Evolutionary conservation across 2,797 vertebrate genomes (phyloP).

Genomic region (Amblyopsis hoosieri): DNA sequence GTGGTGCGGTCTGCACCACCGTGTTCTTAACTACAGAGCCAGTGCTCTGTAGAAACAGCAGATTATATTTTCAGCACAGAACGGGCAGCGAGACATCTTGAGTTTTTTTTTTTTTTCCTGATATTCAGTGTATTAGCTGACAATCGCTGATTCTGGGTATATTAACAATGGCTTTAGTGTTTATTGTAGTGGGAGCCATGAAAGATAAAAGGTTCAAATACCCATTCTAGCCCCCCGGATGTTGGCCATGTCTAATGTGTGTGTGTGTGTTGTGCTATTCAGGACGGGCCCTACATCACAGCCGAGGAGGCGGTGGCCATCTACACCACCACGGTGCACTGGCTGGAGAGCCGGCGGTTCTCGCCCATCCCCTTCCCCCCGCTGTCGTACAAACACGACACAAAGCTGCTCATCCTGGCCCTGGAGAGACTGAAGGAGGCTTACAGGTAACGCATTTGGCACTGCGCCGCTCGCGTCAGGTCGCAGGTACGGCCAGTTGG

Average conservation of each 20-base stretch:
- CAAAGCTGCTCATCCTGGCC: conserved; percentile 96
- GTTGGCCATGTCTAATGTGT: conserved; percentile 3
- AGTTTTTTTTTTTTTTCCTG: no score
- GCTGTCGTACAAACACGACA: conserved; percentile 98
- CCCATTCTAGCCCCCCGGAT: neutral
- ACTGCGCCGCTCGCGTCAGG: neutral
- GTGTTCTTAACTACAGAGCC: no score
- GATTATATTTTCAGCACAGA: no score
- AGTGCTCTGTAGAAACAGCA: no score
- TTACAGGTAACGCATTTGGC: conserved; percentile 87
- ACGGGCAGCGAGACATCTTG: no score
- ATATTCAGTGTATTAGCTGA: no score
- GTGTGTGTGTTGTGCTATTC: conserved; percentile 22
- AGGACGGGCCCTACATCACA: conserved; percentile 99
- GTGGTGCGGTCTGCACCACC: no score
- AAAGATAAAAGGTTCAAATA: no score
- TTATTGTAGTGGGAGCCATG: no score
- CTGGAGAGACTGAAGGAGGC: conserved; percentile 98
- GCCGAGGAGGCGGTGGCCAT: conserved; percentile 98
- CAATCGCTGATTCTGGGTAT: no score
- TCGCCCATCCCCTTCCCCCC: conserved; percentile 99
- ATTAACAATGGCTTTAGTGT: no score
- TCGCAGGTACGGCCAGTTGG: no score
- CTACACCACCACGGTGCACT: conserved; percentile 98
- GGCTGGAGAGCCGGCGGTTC: conserved; percentile 97